Base-by-base conservation (phyloP, 1,140 invertebrate species). In the Ylistrum balloti region DNA sequence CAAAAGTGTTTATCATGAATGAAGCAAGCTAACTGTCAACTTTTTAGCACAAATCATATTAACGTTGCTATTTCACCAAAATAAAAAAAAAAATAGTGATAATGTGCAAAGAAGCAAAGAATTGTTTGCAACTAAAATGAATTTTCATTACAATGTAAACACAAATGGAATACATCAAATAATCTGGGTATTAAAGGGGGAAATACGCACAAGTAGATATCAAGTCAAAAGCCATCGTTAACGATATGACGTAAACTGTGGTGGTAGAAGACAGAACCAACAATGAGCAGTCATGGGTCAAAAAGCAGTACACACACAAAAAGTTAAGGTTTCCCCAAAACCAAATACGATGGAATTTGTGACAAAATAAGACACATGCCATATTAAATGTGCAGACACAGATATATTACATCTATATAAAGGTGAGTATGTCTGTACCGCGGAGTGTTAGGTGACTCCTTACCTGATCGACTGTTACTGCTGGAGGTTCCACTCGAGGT, bases 381-480 rank as follows among this genome's bases (percentile, higher is more conserved):
- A 74, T 74, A 28, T 74, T 28, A 74, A 74, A 74, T 74, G 56
- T 74, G 56, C 56, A 74, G 28, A 74, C 56, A 74, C 56, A 74
- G 56, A 74, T n/a, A 74, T 28, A 74, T 74, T 28, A 74, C 56
- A 74, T 74, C 22, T 74, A 74, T 74, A 74, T 74, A 28, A 74
- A 28, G 56, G 56, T 74, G 34, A 34, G 33, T 35, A 87, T n/a
- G 33, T 33, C 33, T 28, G 86, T 86, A 86, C 13, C 15, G 32
- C 35, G 28, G 0, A 74, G 17, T 85, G 85, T 32, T 86, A 35
- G 45, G 35, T 33, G 74, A 28, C 17, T 28, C 88, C 92, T 91
- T 91, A 95, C 94, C 95, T 91, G 94, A 94, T 91, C 94, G 90
- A 92, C 95, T 95, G 88, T 95, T 92, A 86, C 91, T 94, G 93